These are phyloP conservation scores for Keiferia lycopersicella DNA, from an alignment of 2,888 invertebrate genomes.

Conservation along the genomic window DNA sequence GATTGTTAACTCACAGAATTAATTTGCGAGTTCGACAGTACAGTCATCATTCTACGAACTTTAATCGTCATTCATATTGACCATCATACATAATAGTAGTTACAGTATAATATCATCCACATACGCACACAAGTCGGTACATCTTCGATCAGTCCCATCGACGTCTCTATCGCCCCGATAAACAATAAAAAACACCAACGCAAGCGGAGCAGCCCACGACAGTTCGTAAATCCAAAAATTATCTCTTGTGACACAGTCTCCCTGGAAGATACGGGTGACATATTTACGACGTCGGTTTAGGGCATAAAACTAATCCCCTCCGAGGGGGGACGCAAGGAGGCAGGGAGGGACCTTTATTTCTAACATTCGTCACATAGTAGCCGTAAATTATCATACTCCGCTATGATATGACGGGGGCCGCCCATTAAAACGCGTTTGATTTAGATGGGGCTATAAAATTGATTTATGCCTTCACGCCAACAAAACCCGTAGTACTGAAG, in stretches of 20 bases:
- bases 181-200: slow-evolving; percentile 30
- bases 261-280: slow-evolving; percentile 74
- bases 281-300: slow-evolving; percentile 78
- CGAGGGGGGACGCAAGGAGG: slow-evolving; percentile 40
- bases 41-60: not conserved
- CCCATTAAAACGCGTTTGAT: slow-evolving; percentile 83
- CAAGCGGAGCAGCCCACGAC: slow-evolving; percentile 19
- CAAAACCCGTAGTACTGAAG: slow-evolving; percentile 80
- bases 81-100: not conserved
- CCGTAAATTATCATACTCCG: slow-evolving; percentile 82
- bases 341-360: slow-evolving; percentile 76
- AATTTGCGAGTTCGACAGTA: no score
- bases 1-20: not conserved
- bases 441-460: slow-evolving; percentile 83
- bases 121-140: not conserved
- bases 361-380: slow-evolving; percentile 82
- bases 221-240: slow-evolving; percentile 76
- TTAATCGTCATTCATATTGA: not conserved
- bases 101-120: not conserved
- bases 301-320: slow-evolving; percentile 76
- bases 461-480: slow-evolving; percentile 82
- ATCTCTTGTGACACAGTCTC: slow-evolving; percentile 64
- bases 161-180: slow-evolving; percentile 22
- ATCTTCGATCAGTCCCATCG: slow-evolving; percentile 11
- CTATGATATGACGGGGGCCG: slow-evolving; percentile 82